phyloP scores from a whole-genome alignment of 2,113 vertebrate genomes.

The Dipodomys spectabilis region DNA sequence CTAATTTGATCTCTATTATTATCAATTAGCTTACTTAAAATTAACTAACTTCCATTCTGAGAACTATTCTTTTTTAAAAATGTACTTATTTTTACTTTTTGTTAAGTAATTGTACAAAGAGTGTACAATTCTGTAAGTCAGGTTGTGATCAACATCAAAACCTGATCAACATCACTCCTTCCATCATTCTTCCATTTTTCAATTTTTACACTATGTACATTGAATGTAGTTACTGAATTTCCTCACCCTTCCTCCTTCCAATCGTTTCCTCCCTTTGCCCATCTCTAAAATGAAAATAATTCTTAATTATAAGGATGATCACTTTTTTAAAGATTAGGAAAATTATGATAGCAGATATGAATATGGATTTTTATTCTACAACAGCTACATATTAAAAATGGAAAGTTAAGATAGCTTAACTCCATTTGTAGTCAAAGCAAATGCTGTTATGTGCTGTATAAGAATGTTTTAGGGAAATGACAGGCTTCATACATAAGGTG shows the following conservation, averaged over 20 bases:
- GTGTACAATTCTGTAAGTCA: too few species aligned
- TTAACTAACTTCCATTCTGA: slow-evolving; percentile 15
- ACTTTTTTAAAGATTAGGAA: slow-evolving; percentile 24
- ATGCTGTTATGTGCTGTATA: not conserved
- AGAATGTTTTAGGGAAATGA: not conserved
- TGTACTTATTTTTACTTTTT: too few species aligned
- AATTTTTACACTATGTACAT: too few species aligned
- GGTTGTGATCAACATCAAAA: too few species aligned
- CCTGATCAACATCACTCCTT: too few species aligned
- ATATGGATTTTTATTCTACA: slow-evolving; percentile 27
- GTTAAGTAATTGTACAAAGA: too few species aligned
- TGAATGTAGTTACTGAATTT: too few species aligned
- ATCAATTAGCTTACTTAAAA: slow-evolving; percentile 12
- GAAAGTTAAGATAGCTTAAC: not conserved
- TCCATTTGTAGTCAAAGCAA: not conserved
- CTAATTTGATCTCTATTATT: slow-evolving; percentile 12
- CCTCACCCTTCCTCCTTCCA: too few species aligned
- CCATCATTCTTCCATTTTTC: too few species aligned
- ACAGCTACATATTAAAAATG: not conserved
- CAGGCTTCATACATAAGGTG: not conserved
- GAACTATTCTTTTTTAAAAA: not conserved
- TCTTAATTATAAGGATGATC: too few species aligned
- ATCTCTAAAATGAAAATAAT: too few species aligned
- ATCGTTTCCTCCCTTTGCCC: too few species aligned
- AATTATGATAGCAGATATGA: not conserved